These are phyloP conservation scores for Nibea albiflora DNA, from an alignment of 2,113 vertebrate genomes.

Conservation along the genomic window DNA sequence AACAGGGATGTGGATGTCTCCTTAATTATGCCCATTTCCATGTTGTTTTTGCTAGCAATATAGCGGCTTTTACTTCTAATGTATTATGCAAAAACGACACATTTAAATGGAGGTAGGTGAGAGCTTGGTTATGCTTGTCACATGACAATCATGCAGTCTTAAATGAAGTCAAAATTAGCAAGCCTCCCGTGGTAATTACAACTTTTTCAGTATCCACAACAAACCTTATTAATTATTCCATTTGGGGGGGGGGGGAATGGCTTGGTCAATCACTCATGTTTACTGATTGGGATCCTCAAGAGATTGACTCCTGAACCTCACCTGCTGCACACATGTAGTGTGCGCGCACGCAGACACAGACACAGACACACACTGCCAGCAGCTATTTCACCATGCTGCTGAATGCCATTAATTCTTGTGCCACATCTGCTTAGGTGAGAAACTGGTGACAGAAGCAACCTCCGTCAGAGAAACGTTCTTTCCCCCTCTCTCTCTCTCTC, in stretches of 20 bases:
- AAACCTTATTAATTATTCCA: constrained; percentile 26
- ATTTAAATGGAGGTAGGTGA: background rate
- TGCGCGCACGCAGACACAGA: constrained; percentile 39
- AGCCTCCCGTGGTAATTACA: constrained; percentile 20
- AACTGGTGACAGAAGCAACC: constrained; percentile 81
- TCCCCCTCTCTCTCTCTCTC: constrained; percentile 10
- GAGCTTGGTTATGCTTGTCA: background rate
- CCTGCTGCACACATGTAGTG: constrained; percentile 47
- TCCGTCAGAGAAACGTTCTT: constrained; percentile 59
- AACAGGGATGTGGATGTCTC: background rate
- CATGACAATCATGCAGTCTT: background rate
- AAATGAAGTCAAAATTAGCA: constrained; percentile 17
- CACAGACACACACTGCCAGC: constrained; percentile 55
- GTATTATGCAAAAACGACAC: background rate
- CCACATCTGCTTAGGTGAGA: constrained; percentile 78
- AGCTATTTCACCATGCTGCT: constrained; percentile 70
- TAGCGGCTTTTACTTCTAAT: constrained; percentile 7
- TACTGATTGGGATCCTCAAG: constrained; percentile 55
- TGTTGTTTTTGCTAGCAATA: background rate
- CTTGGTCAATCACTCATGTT: constrained; percentile 29
- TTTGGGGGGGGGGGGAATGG: constrained; percentile 22
- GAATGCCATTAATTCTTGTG: constrained; percentile 70
- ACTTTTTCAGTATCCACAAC: background rate
- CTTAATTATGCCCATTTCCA: background rate
- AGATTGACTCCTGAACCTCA: constrained; percentile 49